phyloP scores from a whole-genome alignment of 2,888 invertebrate genomes.

The Linnaemya tessellans region DNA sequence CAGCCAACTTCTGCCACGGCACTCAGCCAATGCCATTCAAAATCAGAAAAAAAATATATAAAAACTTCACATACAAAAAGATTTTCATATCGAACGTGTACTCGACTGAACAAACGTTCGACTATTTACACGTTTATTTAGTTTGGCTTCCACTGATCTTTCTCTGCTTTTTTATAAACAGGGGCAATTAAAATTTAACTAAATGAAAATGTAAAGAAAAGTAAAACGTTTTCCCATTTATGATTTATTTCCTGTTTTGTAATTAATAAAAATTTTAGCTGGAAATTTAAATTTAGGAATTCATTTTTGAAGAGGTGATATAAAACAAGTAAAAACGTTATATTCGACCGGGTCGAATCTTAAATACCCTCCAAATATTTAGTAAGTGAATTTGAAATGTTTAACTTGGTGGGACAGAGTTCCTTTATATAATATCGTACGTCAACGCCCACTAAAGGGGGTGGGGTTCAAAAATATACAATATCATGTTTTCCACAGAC shows the following conservation, averaged over 20 bases:
- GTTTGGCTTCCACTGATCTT: constrained; percentile 53
- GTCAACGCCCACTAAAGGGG: no score
- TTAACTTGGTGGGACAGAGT: no score
- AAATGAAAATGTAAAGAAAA: constrained; percentile 23
- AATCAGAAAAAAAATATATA: not conserved
- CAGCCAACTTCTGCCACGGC: constrained; percentile 24
- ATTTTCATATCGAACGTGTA: constrained; percentile 20
- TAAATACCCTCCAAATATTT: no score
- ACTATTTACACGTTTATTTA: constrained; percentile 5
- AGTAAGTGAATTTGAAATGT: no score
- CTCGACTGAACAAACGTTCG: not conserved
- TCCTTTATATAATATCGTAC: no score
- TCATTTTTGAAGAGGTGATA: constrained; percentile 15
- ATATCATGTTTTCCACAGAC: no score
- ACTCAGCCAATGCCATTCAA: constrained; percentile 77
- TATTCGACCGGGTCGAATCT: no score
- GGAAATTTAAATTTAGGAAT: constrained; percentile 36
- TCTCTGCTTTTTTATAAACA: constrained; percentile 50
- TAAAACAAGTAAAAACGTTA: no score
- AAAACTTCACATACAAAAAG: constrained; percentile 11
- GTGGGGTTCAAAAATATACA: no score
- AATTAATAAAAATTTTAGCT: constrained; percentile 51
- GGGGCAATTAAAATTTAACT: constrained; percentile 58
- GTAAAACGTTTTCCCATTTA: constrained; percentile 60
- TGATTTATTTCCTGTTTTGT: constrained; percentile 68